These are phyloP conservation scores for Hippoglossus hippoglossus DNA, from an alignment of 2,797 vertebrate species.

Conservation along the genomic window DNA sequence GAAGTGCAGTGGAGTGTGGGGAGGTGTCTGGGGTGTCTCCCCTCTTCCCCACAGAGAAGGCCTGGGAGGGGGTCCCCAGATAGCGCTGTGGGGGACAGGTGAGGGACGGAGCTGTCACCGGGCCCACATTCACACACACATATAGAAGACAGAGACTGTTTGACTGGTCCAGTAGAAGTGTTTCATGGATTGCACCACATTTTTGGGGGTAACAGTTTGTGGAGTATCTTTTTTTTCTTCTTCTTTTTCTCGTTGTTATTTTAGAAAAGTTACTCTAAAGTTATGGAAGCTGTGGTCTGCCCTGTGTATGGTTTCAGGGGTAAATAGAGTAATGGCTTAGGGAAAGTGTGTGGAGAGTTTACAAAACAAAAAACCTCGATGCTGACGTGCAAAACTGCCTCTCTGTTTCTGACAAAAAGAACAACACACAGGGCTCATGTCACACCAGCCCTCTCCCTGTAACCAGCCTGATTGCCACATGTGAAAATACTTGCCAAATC, in stretches of 20 bases:
- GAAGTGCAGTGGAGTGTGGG: constrained; percentile 71
- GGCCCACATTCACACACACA: constrained; percentile 79
- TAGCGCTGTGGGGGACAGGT: constrained; percentile 98
- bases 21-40: constrained; percentile 83
- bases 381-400: constrained; percentile 67
- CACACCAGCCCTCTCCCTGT: constrained; percentile 56
- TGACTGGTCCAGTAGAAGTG: constrained; percentile 77
- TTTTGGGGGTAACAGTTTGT: constrained; percentile 66
- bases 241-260: constrained; percentile 53
- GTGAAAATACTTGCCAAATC: constrained; percentile 66
- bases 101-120: constrained; percentile 93
- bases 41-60: constrained; percentile 76
- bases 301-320: constrained; percentile 45
- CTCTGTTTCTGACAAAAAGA: constrained; percentile 68
- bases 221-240: constrained; percentile 50
- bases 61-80: constrained; percentile 88
- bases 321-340: constrained; percentile 66
- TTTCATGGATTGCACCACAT: constrained; percentile 75
- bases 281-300: constrained; percentile 55
- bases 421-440: constrained; percentile 61
- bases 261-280: constrained; percentile 73
- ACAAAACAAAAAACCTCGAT: constrained; percentile 54
- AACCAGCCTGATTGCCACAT: constrained; percentile 65
- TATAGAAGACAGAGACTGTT: constrained; percentile 65
- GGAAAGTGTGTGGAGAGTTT: constrained; percentile 62